A percentile compares a stretch with the other conserved stretches of the same genome.
Evolutionary conservation across 2,888 invertebrate species (phyloP).

Genomic region (Caenorhabditis sp.): DNA sequence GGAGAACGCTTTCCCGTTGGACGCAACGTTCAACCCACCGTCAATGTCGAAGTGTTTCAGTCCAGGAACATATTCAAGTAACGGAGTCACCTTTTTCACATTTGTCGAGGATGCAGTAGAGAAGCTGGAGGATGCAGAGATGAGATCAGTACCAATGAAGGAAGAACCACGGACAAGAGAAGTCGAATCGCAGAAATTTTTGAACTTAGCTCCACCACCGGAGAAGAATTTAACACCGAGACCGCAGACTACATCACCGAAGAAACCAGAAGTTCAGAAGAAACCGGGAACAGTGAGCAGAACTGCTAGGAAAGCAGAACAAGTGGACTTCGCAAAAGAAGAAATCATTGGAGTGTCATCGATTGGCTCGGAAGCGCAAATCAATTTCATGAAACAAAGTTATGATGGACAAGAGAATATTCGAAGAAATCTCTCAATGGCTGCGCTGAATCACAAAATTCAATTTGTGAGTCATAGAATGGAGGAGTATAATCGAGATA

Average conservation of each 20-base stretch:
- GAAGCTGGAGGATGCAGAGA: background rate
- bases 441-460: conserved; percentile 6
- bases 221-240: background rate
- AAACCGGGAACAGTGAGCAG: background rate
- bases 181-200: background rate
- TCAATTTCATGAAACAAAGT: conserved; percentile 25
- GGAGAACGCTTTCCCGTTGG: conserved; percentile 19
- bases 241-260: background rate
- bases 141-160: background rate
- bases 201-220: background rate
- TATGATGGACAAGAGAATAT: conserved; percentile 10
- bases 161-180: background rate
- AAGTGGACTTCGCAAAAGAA: background rate
- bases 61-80: background rate
- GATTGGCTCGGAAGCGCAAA: conserved; percentile 1
- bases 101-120: background rate
- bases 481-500: background rate
- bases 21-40: background rate
- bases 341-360: background rate
- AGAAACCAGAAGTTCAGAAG: background rate
- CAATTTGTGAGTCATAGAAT: background rate
- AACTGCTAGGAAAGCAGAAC: background rate
- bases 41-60: background rate
- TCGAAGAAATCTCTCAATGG: conserved; percentile 9
- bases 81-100: background rate